Conservation (phyloP, 2,797 vertebrate species). For the Rhinogobio ventralis region DNA sequence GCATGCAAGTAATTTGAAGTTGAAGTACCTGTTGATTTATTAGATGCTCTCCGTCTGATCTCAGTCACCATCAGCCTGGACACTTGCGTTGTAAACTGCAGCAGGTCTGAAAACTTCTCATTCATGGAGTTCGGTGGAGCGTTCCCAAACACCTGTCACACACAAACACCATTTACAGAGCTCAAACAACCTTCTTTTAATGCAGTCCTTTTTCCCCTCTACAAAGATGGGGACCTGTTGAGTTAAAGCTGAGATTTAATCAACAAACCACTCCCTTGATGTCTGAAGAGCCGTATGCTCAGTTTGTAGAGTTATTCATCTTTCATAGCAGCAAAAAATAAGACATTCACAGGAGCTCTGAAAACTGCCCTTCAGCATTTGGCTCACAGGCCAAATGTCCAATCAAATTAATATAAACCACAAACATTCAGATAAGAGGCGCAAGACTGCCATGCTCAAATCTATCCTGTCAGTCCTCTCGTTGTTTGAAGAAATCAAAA, state of each 20-base stretch:
- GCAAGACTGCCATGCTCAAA: background rate
- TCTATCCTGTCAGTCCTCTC: background rate
- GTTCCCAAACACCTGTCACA: slow-evolving; percentile 90
- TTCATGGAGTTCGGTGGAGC: slow-evolving; percentile 95
- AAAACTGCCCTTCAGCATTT: background rate
- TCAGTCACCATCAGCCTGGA: slow-evolving; percentile 98
- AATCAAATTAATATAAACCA: background rate
- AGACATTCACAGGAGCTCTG: slow-evolving; percentile 1
- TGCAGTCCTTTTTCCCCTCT: background rate
- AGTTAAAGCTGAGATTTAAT: slow-evolving; percentile 37
- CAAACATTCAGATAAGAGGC: background rate
- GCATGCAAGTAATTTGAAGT: background rate
- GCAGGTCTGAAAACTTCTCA: slow-evolving; percentile 97
- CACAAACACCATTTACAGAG: background rate
- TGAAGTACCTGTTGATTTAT: slow-evolving; percentile 94
- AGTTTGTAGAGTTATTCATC: background rate
- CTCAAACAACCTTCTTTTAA: background rate
- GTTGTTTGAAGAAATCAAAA: background rate
- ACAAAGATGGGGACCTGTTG: slow-evolving; percentile 24
- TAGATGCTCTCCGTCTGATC: slow-evolving; percentile 95
- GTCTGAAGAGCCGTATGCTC: slow-evolving; percentile 8
- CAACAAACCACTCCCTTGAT: background rate
- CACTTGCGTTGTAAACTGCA: slow-evolving; percentile 99
- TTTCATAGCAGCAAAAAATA: slow-evolving; percentile 36
- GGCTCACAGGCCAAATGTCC: background rate